A percentile compares a stretch with the other conserved stretches of the same genome.
Conservation (phyloP, 2,113 vertebrate genomes). For the pig (Sus scrofa) region DNA sequence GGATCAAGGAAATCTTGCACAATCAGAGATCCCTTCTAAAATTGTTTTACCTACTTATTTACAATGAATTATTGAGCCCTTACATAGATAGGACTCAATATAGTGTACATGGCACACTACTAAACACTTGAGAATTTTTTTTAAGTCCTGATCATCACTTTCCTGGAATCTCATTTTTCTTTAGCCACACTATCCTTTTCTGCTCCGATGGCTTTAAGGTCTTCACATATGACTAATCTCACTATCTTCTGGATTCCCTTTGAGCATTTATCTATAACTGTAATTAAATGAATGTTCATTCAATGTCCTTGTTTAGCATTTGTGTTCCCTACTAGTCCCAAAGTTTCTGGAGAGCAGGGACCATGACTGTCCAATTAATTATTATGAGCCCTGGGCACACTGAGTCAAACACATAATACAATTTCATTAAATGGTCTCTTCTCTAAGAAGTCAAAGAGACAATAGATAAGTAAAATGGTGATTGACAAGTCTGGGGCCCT, state of each 20-base stretch:
- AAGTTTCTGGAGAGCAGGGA: not conserved
- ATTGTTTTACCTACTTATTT: not conserved
- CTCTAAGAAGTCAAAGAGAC: not conserved
- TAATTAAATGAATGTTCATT: not conserved
- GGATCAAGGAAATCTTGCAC: not conserved
- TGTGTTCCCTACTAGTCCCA: not conserved
- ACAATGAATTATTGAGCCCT: not conserved
- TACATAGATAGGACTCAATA: not conserved
- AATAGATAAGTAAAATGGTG: not conserved
- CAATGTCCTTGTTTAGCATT: not conserved
- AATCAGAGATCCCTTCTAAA: not conserved
- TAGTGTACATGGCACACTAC: not conserved
- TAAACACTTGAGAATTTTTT: not conserved
- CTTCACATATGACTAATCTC: not conserved
- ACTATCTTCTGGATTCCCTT: not conserved
- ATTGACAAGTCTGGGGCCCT: not conserved
- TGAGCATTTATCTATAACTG: not conserved
- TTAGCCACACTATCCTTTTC: not conserved
- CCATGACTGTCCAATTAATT: not conserved
- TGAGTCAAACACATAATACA: not conserved
- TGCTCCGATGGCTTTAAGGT: not conserved
- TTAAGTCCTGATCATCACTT: not conserved
- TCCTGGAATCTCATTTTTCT: not conserved
- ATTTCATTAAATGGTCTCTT: not conserved
- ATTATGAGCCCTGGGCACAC: fast-evolving